Conservation (phyloP, 2,888 invertebrate species). For the Leptinotarsa juncta region DNA sequence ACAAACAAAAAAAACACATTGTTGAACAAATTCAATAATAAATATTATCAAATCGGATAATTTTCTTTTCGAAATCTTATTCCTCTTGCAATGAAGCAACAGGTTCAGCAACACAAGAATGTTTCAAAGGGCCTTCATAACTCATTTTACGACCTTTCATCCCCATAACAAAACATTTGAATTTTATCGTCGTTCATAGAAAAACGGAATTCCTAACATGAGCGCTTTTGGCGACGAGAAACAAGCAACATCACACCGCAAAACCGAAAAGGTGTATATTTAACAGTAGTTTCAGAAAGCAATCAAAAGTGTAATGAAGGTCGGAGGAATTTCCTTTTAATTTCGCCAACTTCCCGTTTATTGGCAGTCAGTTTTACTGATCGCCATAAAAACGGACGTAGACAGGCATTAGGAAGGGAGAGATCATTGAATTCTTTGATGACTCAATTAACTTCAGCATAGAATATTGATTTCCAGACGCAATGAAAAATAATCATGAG, state of each 20-base stretch:
- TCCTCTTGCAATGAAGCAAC: neutral
- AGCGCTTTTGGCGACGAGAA: neutral
- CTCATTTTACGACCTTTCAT: neutral
- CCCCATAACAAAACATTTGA: neutral
- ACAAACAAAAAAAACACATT: too few relatives aligned
- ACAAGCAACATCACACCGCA: slow-evolving; percentile 1
- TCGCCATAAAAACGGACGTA: slow-evolving; percentile 11
- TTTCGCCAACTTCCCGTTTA: slow-evolving; percentile 13
- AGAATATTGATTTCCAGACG: neutral
- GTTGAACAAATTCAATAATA: too few relatives aligned
- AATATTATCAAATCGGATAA: too few relatives aligned
- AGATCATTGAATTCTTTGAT: slow-evolving; percentile 9
- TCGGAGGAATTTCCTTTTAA: neutral
- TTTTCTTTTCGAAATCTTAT: too few relatives aligned
- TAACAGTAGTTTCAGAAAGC: slow-evolving; percentile 6
- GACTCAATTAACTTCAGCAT: neutral
- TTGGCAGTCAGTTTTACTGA: neutral
- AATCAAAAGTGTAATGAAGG: slow-evolving; percentile 4
- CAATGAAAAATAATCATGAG: too few relatives aligned
- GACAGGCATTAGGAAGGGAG: neutral
- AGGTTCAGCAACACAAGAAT: neutral
- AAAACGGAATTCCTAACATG: neutral
- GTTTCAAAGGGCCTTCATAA: neutral
- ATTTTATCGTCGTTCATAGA: neutral
- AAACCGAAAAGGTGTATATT: slow-evolving; percentile 8